These are phyloP conservation scores for Lagria hirta DNA, from an alignment of 2,888 invertebrate species.

Conservation along the genomic window DNA sequence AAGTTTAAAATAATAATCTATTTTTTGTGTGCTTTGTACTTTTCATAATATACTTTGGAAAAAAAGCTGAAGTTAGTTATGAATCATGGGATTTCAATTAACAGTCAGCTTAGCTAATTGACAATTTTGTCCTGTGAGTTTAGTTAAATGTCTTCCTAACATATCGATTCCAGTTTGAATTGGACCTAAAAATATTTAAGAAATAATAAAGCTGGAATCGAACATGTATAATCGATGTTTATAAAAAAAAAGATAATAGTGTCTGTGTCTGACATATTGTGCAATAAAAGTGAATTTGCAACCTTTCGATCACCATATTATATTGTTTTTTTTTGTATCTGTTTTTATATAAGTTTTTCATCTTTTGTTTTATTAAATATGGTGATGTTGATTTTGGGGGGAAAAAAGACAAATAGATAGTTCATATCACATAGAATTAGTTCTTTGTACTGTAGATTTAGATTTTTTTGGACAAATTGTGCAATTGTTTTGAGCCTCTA, in stretches of 20 bases:
- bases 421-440: conserved; percentile 54
- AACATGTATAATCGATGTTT: conserved; percentile 38
- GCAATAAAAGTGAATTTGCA: conserved; percentile 28
- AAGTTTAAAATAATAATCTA: conserved; percentile 25
- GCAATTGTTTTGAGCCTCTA: conserved; percentile 15
- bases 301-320: conserved; percentile 19
- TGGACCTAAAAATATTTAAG: conserved; percentile 32
- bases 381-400: conserved; percentile 26
- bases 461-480: conserved; percentile 34
- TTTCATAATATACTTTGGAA: conserved; percentile 28
- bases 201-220: conserved; percentile 30
- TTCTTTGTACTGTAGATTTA: conserved; percentile 44
- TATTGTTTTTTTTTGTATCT: conserved; percentile 19
- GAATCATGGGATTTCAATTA: conserved; percentile 15
- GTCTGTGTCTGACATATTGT: conserved; percentile 36
- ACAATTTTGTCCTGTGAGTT: conserved; percentile 32
- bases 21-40: conserved; percentile 36
- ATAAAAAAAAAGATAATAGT: conserved; percentile 37
- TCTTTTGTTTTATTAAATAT: conserved; percentile 21
- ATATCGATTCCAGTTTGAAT: conserved; percentile 44
- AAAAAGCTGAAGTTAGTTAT: conserved; percentile 14
- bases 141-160: conserved; percentile 52
- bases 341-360: conserved; percentile 19
- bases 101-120: conserved; percentile 24
- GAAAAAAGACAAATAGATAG: conserved; percentile 53